These are phyloP conservation scores for Ceratitis capitata DNA, from an alignment of 1,140 invertebrate genomes.

Conservation along the genomic window DNA sequence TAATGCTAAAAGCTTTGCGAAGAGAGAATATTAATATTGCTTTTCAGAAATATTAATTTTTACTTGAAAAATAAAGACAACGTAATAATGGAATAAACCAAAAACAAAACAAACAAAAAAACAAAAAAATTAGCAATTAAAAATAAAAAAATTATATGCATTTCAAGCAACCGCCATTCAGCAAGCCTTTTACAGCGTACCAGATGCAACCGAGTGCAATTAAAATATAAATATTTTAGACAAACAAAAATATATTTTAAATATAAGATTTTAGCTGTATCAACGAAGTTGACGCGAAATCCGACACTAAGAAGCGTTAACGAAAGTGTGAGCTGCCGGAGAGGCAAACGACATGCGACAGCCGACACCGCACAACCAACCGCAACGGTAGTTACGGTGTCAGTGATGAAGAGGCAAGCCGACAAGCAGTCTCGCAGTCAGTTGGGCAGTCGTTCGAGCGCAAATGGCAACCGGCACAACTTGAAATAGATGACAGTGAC, in stretches of 20 bases:
- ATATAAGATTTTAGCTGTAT: too few relatives aligned
- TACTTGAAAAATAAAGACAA: too few relatives aligned
- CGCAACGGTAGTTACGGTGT: not conserved
- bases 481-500: not conserved
- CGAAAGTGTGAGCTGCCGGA: not conserved
- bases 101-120: not conserved
- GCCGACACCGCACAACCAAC: not conserved
- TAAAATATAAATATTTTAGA: not conserved
- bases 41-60: too few relatives aligned
- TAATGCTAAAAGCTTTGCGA: not conserved
- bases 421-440: not conserved
- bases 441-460: not conserved
- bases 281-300: not conserved
- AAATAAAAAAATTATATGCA: not conserved
- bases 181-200: too few relatives aligned
- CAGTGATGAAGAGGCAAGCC: not conserved
- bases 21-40: not conserved
- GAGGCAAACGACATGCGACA: not conserved
- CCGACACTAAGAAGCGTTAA: conserved; percentile 12
- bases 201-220: not conserved
- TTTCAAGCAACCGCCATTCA: too few relatives aligned
- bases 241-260: not conserved
- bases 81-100: too few relatives aligned
- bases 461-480: not conserved
- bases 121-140: not conserved